Evolutionary conservation across 2,113 vertebrate genomes (phyloP).

Genomic region (Aramus guarauna): DNA sequence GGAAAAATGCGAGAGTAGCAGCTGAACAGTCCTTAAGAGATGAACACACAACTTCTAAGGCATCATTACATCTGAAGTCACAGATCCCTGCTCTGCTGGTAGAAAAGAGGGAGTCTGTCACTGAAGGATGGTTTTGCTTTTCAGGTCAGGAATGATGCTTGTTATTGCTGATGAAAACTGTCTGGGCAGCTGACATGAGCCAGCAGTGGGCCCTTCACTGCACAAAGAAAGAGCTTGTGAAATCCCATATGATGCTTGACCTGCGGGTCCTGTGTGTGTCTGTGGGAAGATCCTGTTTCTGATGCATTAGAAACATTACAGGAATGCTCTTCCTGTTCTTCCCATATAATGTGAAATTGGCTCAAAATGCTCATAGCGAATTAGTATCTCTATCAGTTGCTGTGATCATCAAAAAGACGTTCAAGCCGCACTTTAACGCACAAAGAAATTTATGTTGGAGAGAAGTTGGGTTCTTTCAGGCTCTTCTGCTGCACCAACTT

Average conservation of each 20-base stretch:
- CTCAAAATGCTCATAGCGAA: background rate
- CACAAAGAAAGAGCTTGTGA: background rate
- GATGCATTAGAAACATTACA: background rate
- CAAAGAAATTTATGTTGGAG: background rate
- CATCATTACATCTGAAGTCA: background rate
- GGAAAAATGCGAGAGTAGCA: background rate
- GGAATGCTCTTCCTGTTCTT: background rate
- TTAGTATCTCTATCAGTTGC: background rate
- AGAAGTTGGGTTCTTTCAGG: background rate
- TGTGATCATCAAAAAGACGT: background rate
- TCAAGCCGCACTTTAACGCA: background rate
- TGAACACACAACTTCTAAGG: rapidly evolving
- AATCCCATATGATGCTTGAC: background rate
- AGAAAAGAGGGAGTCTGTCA: background rate
- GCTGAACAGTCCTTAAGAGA: background rate
- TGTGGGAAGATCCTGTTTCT: background rate
- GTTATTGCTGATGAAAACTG: background rate
- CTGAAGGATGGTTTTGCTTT: background rate
- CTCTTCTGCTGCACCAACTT: background rate
- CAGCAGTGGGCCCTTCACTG: background rate
- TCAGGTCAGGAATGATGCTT: background rate
- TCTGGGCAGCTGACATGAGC: background rate
- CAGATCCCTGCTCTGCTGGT: background rate
- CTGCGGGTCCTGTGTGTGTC: background rate
- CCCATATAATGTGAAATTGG: background rate